phyloP scores from a whole-genome alignment of 2,113 vertebrate genomes.

The Morone saxatilis region DNA sequence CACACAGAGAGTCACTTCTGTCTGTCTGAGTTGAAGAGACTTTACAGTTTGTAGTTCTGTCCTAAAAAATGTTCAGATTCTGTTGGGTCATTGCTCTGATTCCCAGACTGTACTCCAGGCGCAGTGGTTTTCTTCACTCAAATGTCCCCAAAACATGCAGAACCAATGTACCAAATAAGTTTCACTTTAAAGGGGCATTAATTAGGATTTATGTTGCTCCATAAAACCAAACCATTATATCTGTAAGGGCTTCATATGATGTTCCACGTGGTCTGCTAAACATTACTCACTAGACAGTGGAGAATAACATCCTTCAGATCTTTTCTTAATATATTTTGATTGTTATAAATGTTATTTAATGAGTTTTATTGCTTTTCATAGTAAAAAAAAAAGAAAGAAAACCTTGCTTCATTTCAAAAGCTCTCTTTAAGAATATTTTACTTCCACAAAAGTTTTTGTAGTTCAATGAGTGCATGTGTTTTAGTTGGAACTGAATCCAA shows the following conservation, averaged over 20 bases:
- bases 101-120: neutral
- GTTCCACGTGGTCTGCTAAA: slow-evolving; percentile 5
- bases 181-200: neutral
- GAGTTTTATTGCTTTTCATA: slow-evolving; percentile 3
- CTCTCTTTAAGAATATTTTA: neutral
- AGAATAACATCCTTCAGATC: neutral
- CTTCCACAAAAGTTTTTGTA: too few relatives aligned
- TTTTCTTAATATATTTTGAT: neutral
- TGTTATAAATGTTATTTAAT: neutral
- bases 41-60: neutral
- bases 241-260: neutral
- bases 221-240: neutral
- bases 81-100: neutral
- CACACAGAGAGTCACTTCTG: slow-evolving; percentile 4
- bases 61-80: neutral
- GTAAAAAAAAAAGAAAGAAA: neutral
- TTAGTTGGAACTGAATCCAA: neutral
- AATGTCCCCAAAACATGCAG: neutral
- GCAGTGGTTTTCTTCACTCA: neutral
- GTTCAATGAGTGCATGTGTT: neutral
- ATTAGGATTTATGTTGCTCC: neutral
- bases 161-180: neutral
- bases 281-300: neutral
- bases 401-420: neutral
- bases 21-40: neutral